Evolutionary conservation across 1,140 invertebrate genomes (phyloP).

Genomic region (Drosophila novamexicana): DNA sequence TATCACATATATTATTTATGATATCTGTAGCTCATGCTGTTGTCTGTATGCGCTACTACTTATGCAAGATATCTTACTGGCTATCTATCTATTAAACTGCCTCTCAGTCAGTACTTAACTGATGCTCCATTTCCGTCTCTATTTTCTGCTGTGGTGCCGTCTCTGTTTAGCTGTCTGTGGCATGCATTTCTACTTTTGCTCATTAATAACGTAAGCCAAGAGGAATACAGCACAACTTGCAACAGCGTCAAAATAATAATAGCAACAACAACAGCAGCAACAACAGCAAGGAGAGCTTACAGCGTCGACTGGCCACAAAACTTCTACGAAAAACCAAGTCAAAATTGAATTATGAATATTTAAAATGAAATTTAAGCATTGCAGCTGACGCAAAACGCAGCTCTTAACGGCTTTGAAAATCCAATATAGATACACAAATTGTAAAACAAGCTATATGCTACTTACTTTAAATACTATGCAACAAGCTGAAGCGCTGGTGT

Average conservation of each 20-base stretch:
- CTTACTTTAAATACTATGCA: slow-evolving; percentile 2
- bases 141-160: background rate
- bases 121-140: background rate
- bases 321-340: slow-evolving; percentile 66
- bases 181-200: slow-evolving; percentile 75
- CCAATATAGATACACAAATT: slow-evolving; percentile 34
- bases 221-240: slow-evolving; percentile 69
- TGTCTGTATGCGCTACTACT: background rate
- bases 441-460: slow-evolving; percentile 1
- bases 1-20: background rate
- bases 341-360: slow-evolving; percentile 83
- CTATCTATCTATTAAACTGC: slow-evolving; percentile 28
- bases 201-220: slow-evolving; percentile 73
- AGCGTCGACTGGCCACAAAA: slow-evolving; percentile 64
- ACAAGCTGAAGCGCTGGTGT: slow-evolving; percentile 14
- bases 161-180: slow-evolving; percentile 43
- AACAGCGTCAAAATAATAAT: slow-evolving; percentile 37
- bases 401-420: slow-evolving; percentile 43
- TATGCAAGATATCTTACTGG: background rate
- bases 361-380: slow-evolving; percentile 75
- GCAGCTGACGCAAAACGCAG: slow-evolving; percentile 26
- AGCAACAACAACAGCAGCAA: slow-evolving; percentile 31
- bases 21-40: background rate
- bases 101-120: slow-evolving; percentile 24
- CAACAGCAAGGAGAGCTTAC: slow-evolving; percentile 33